Base-by-base conservation (phyloP, 2,797 vertebrate genomes). In the Melanotaenia maccullochi region DNA sequence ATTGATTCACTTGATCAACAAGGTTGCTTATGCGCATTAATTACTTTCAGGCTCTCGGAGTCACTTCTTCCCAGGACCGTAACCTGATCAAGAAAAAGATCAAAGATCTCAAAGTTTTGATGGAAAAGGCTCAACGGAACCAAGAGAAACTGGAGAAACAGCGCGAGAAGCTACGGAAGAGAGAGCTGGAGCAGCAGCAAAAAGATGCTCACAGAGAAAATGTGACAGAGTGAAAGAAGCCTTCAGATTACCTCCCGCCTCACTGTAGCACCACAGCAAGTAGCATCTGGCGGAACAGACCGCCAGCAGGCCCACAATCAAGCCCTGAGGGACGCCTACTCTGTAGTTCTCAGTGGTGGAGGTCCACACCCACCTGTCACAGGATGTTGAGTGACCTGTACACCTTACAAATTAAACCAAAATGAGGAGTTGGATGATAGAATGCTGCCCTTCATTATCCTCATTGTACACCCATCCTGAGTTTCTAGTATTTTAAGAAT, bases 121-220 rank as follows among this genome's bases (percentile, higher is more conserved):
- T 96, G 86, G 98, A 99, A 87, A 99, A 97, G 88, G 94, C 95
- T 68, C 93, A 92, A 70, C 96, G 94, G 90, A 95, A 95, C 89
- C 94, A 94, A 28, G 96, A 98, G 85, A 99, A 99, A 82, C 93
- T 96, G 87, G 96, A 97, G 76, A 98, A 96, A 71, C 96, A 97
- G 77, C 94, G 93, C 16, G 96, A 97, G 78, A 97, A 96, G 86
- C 92, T 95, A 63, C 91, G 93, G 42, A 96, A 90, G 84, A 95
- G 93, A 85, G 96, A 97, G 60, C 92, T 94, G 70, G 96, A 97
- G 77, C 95, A 95, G 60, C 91, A 95, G 85, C 95, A 96, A 87
- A 95, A 93, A 81, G 94, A 94, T 76, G 86, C 72, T 0, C 84
- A 66, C 82, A 96, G 93, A 84, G 94, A 95, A 74, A 94, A 91